Evolutionary conservation across 2,113 vertebrate species (phyloP).

Genomic region (Sciurus niger): DNA sequence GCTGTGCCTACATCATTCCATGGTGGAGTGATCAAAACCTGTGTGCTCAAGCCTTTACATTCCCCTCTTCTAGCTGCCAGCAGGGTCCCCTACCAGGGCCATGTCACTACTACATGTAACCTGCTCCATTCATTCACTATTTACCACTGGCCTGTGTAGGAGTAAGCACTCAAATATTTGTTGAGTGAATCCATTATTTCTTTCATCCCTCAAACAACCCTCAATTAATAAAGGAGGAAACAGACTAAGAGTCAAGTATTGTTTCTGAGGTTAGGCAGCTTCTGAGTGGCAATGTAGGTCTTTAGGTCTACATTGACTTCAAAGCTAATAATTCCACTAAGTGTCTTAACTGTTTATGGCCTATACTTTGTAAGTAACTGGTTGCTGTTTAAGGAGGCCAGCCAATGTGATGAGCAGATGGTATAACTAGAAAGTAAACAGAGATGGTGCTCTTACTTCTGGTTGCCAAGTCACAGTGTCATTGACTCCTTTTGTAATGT

Average conservation of each 20-base stretch:
- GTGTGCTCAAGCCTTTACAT: background rate
- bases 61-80: background rate
- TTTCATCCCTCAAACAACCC: background rate
- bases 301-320: background rate
- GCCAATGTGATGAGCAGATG: background rate
- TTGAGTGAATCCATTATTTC: background rate
- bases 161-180: background rate
- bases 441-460: background rate
- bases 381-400: background rate
- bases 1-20: rapidly evolving
- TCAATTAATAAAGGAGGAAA: background rate
- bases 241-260: background rate
- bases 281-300: background rate
- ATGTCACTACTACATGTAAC: background rate
- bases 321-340: background rate
- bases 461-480: background rate
- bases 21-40: background rate
- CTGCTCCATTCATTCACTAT: rapidly evolving
- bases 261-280: background rate
- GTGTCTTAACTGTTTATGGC: background rate
- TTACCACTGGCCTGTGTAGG: background rate
- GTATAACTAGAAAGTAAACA: background rate
- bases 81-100: background rate
- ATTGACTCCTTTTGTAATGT: background rate
- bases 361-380: background rate